These are phyloP conservation scores for Caligus rogercresseyi DNA, from an alignment of 1,140 invertebrate genomes.

Conservation along the genomic window DNA sequence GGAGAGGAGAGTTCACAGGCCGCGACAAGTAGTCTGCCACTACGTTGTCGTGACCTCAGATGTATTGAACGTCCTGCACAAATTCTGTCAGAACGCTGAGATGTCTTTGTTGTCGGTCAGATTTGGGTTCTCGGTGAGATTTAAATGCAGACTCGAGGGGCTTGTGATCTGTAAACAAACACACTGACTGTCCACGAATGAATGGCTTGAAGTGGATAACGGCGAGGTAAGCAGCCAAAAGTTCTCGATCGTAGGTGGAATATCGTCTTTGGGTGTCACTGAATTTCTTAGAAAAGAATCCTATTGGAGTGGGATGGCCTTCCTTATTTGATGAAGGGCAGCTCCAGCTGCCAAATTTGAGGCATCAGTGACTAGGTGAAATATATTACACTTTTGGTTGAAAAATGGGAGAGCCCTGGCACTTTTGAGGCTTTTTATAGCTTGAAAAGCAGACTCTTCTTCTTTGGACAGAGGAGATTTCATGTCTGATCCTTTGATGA, in stretches of 20 bases:
- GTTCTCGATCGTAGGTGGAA: slow-evolving; percentile 22
- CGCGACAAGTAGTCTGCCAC: too few species aligned
- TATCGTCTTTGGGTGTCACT: slow-evolving; percentile 12
- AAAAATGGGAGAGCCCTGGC: neutral
- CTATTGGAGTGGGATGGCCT: neutral
- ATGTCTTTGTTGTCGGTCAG: too few species aligned
- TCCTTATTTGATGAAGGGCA: slow-evolving; percentile 15
- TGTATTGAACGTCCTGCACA: too few species aligned
- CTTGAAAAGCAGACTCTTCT: slow-evolving; percentile 1
- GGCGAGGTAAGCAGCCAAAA: slow-evolving; percentile 21
- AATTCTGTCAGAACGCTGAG: too few species aligned
- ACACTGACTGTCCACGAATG: slow-evolving; percentile 9
- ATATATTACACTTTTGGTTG: neutral
- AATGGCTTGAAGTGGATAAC: slow-evolving; percentile 19
- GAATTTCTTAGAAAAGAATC: slow-evolving; percentile 21
- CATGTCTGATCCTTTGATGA: slow-evolving; percentile 4
- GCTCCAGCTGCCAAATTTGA: slow-evolving; percentile 19
- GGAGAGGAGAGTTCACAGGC: too few species aligned
- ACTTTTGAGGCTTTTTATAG: slow-evolving; percentile 1
- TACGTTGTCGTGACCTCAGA: too few species aligned
- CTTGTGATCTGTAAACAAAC: slow-evolving; percentile 22
- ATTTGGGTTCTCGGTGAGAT: neutral
- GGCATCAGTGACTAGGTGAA: slow-evolving; percentile 19
- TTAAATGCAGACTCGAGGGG: slow-evolving; percentile 6
- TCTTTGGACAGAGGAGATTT: neutral